Percentiles rank a stretch among this genome's conserved stretches.
These are phyloP conservation scores for Ophiodon elongatus DNA, from an alignment of 2,113 vertebrate genomes.

Conservation along the genomic window DNA sequence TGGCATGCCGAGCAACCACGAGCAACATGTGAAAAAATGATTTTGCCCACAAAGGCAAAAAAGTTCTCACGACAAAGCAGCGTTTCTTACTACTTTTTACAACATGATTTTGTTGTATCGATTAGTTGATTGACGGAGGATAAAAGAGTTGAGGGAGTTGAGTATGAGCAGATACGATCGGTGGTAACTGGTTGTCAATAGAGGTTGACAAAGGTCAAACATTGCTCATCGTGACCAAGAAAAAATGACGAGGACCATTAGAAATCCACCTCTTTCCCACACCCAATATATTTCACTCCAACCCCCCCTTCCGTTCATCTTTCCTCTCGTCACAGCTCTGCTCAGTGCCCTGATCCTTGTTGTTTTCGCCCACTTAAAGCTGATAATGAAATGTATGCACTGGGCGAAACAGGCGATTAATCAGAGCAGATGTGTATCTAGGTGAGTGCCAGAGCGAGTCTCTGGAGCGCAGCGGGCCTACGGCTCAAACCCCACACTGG, in stretches of 20 bases:
- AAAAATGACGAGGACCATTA: conserved; percentile 18
- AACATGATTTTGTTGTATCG: neutral
- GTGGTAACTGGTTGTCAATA: conserved; percentile 28
- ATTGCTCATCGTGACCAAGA: conserved; percentile 4
- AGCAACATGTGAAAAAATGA: neutral
- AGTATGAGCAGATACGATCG: neutral
- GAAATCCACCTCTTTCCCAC: conserved; percentile 10
- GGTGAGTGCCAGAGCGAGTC: conserved; percentile 79
- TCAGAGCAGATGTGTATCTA: conserved; percentile 92
- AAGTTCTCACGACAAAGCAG: neutral
- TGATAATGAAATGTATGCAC: conserved; percentile 93
- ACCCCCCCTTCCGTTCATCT: conserved; percentile 8
- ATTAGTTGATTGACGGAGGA: neutral
- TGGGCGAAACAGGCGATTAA: conserved; percentile 91
- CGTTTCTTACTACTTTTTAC: neutral
- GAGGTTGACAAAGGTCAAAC: conserved; percentile 46
- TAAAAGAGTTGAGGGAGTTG: neutral
- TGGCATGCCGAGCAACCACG: neutral
- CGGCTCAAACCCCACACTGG: conserved; percentile 54
- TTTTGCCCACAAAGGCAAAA: neutral
- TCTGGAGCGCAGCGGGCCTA: conserved; percentile 72
- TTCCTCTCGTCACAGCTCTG: conserved; percentile 19
- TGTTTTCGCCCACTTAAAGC: conserved; percentile 93
- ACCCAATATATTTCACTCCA: conserved; percentile 17
- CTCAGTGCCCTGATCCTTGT: conserved; percentile 87